These are phyloP conservation scores for Cheilosia vernalis DNA, from an alignment of 2,888 invertebrate species.

Conservation along the genomic window DNA sequence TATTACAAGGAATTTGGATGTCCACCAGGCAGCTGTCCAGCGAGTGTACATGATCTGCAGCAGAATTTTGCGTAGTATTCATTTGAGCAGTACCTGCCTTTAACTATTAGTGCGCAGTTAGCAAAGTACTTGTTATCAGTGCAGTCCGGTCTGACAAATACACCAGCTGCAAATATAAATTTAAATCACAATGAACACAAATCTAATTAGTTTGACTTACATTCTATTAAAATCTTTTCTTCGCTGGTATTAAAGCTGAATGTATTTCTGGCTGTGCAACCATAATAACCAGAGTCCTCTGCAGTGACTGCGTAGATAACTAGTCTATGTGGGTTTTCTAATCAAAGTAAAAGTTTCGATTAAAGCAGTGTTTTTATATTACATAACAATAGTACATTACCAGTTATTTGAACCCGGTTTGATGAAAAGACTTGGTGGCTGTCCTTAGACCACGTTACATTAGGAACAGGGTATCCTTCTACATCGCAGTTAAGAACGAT, in stretches of 20 bases:
- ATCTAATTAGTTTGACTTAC: slow-evolving; percentile 84
- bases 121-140: slow-evolving; percentile 95
- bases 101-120: slow-evolving; percentile 94
- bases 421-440: slow-evolving; percentile 85
- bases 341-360: neutral
- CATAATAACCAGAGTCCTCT: slow-evolving; percentile 91
- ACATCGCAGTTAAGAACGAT: slow-evolving; percentile 90
- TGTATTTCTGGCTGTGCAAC: slow-evolving; percentile 92
- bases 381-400: slow-evolving; percentile 83
- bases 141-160: slow-evolving; percentile 91
- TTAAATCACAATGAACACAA: neutral
- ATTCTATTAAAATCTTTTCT: slow-evolving; percentile 89
- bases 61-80: slow-evolving; percentile 96
- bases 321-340: slow-evolving; percentile 88
- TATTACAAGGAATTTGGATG: slow-evolving; percentile 81
- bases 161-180: slow-evolving; percentile 77
- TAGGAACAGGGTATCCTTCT: slow-evolving; percentile 90
- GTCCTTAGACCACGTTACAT: slow-evolving; percentile 93
- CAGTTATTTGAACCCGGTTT: slow-evolving; percentile 87
- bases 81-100: slow-evolving; percentile 92
- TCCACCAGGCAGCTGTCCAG: slow-evolving; percentile 87
- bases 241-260: slow-evolving; percentile 87
- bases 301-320: slow-evolving; percentile 86
- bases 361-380: neutral
- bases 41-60: slow-evolving; percentile 95